phyloP scores from a whole-genome alignment of 30 jellyfish, hydroid and myxozoan species.

The Hydractinia symbiolongicarpus region DNA sequence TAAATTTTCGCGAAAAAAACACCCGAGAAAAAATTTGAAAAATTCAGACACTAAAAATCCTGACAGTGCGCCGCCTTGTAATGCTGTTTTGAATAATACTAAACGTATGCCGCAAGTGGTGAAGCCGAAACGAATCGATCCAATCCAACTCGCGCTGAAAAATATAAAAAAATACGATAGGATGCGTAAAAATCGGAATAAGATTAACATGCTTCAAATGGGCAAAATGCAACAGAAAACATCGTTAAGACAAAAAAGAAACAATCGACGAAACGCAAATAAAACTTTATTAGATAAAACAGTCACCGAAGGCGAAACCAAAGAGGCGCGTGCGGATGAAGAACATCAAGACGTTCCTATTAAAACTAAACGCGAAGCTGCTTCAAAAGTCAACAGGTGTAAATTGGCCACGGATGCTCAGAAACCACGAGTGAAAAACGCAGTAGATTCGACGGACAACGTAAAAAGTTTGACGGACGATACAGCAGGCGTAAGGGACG shows the following conservation, averaged over 20 bases:
- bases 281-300: background rate
- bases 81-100: background rate
- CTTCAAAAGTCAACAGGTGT: too few species aligned
- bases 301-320: too few species aligned
- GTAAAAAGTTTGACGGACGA: too few species aligned
- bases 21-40: background rate
- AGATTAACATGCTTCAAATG: background rate
- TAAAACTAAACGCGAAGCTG: too few species aligned
- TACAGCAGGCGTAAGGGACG: too few species aligned
- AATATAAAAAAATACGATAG: conserved; percentile 21
- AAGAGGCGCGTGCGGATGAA: too few species aligned
- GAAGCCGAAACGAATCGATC: conserved; percentile 33
- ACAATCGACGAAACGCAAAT: background rate
- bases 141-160: conserved; percentile 19
- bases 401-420: too few species aligned
- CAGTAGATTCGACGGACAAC: too few species aligned
- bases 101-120: background rate
- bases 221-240: background rate
- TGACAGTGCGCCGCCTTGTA: background rate
- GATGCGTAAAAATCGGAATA: conserved; percentile 13
- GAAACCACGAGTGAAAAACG: too few species aligned
- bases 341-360: too few species aligned
- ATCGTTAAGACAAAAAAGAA: background rate
- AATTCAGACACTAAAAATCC: background rate
- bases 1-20: background rate